phyloP scores from a whole-genome alignment of 1,140 invertebrate species.

The Sycophila sp. region DNA sequence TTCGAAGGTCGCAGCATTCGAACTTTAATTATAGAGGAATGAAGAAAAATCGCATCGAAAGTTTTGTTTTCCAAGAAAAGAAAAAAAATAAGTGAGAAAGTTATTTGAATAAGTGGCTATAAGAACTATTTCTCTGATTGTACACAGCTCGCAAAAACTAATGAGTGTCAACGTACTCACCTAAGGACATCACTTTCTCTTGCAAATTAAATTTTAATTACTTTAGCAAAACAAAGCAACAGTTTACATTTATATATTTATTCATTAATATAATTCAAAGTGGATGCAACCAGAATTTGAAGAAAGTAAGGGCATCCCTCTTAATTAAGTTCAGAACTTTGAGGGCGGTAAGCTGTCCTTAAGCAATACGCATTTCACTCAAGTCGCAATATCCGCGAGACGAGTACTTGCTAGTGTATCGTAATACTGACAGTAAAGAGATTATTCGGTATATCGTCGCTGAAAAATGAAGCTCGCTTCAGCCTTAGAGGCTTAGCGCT shows the following conservation, averaged over 20 bases:
- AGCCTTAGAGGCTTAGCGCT: conserved; percentile 35
- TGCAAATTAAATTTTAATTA: too few relatives aligned
- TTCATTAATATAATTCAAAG: background rate
- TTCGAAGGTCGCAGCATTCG: conserved; percentile 1
- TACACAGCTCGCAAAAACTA: conserved; percentile 46
- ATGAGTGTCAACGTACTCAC: background rate
- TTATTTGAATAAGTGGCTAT: background rate
- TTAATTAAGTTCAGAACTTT: background rate
- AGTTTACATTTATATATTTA: background rate
- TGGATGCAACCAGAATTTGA: background rate
- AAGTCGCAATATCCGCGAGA: conserved; percentile 46
- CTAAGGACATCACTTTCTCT: background rate
- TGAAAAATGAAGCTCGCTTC: conserved; percentile 47
- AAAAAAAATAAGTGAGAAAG: too few relatives aligned
- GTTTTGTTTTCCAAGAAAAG: conserved; percentile 6
- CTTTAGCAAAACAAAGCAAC: too few relatives aligned
- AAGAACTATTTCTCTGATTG: conserved; percentile 44
- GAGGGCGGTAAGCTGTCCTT: background rate
- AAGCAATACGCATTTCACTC: background rate
- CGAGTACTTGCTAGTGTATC: conserved; percentile 59
- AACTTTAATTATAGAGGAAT: conserved; percentile 5
- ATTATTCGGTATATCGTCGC: conserved; percentile 45
- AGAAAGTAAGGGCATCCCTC: too few relatives aligned
- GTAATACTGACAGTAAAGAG: conserved; percentile 66
- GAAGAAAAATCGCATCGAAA: background rate